A percentile compares a stretch with the other conserved stretches of the same genome.
These are phyloP conservation scores for Thumatha senex DNA, from an alignment of 2,888 invertebrate species.

Conservation along the genomic window DNA sequence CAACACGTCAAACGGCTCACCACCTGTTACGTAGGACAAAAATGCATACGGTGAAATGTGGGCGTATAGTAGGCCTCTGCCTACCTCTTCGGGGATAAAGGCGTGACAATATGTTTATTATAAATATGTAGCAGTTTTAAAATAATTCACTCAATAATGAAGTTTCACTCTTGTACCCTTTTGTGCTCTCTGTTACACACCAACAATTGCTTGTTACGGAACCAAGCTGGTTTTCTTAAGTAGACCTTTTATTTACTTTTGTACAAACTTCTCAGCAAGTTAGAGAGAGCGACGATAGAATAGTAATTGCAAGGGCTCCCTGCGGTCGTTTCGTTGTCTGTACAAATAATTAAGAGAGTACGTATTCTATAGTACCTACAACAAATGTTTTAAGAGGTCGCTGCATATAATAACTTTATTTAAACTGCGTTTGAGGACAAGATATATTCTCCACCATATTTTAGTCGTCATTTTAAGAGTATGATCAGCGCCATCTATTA, in stretches of 20 bases:
- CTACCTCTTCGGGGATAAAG: no score
- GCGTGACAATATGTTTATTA: no score
- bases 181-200: conserved; percentile 3
- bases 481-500: no score
- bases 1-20: no score
- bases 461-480: no score
- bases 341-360: conserved; percentile 18
- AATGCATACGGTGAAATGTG: no score
- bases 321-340: conserved; percentile 14
- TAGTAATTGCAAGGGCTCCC: conserved; percentile 32
- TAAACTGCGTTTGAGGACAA: no score
- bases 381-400: background rate
- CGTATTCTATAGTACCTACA: background rate
- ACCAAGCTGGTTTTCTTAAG: conserved; percentile 40
- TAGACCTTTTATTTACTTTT: conserved; percentile 35
- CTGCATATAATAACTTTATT: no score
- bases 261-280: conserved; percentile 31
- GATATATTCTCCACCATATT: no score
- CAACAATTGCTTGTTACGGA: conserved; percentile 32
- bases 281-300: conserved; percentile 23
- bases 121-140: no score
- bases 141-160: background rate
- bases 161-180: background rate
- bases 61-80: no score
- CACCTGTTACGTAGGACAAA: no score